Conservation (phyloP, 1,140 invertebrate genomes). For the Mercenaria mercenaria region DNA sequence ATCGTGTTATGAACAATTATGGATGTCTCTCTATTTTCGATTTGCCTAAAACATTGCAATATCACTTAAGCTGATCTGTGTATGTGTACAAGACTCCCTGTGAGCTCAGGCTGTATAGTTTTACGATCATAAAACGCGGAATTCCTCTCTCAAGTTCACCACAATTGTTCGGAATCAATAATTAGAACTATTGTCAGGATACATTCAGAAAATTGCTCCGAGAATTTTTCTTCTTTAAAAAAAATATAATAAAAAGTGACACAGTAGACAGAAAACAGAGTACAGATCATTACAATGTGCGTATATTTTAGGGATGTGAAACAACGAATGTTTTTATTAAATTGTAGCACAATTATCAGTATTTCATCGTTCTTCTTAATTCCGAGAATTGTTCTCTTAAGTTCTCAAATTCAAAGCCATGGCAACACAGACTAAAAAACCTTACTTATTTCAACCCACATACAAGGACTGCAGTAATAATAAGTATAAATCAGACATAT, state of each 20-base stretch:
- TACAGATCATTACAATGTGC: too few species aligned
- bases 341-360: too few species aligned
- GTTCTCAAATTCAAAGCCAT: too few species aligned
- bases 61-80: not conserved
- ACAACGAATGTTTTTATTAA: too few species aligned
- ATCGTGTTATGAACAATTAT: constrained; percentile 22
- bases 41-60: constrained; percentile 11
- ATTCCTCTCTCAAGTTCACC: not conserved
- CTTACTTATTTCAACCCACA: too few species aligned
- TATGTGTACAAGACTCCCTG: not conserved
- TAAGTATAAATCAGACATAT: too few species aligned
- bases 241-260: not conserved
- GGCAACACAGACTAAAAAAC: too few species aligned
- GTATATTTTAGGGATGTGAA: too few species aligned
- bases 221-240: not conserved
- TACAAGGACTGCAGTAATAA: too few species aligned
- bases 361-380: too few species aligned
- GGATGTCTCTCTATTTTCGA: constrained; percentile 3
- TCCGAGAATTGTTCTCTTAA: too few species aligned
- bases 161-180: constrained; percentile 9
- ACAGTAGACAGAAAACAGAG: too few species aligned
- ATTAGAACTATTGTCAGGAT: not conserved
- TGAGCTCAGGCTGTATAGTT: not conserved
- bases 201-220: not conserved
- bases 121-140: constrained; percentile 17